Base-by-base conservation (phyloP, 2,888 invertebrate genomes). In the Ceriagrion tenellum region DNA sequence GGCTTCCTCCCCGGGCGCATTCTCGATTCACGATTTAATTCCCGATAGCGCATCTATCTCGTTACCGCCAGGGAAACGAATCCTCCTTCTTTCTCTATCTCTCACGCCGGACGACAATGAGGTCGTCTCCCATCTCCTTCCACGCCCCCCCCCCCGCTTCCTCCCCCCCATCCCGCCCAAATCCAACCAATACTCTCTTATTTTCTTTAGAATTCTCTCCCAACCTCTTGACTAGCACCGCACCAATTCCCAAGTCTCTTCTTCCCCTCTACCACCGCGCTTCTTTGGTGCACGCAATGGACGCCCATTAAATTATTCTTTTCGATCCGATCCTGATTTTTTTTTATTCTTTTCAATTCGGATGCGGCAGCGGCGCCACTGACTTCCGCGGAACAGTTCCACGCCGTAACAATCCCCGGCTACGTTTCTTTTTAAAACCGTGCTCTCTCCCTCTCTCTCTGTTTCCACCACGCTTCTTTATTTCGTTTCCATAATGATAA, bases 361-460 rank as follows among this genome's bases (percentile, higher is more conserved):
- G 69, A 13, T 20, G 20, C 40, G 47, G 55, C 69, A 30, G 69
- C 93, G 74, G 69, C 93, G 74, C 69, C 69, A 47, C 35, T 63
- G 35, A 69, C 59, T 69, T 26, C 6, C 18, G 20, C 18, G 93
- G n/a, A 63, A 47, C 93, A 93, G 93, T 93, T n/a, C 93, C 93
- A 93, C 40, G 93, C 93, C 93, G 93, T 93, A 93, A 93, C 93
- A 74, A 69, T 63, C 93, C 69, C 93, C 69, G 47, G 69, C 40
- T 69, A 26, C 69, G n/a, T 69, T 30, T 93, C 69, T 93, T 63
- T 18, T 20, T n/a, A n/a, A 40, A 18, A 16, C n/a, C 59, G n/a
- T n/a, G n/a, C n/a, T n/a, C n/a, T n/a, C n/a, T n/a, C n/a, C n/a
- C n/a, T n/a, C n/a, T n/a, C n/a, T n/a, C n/a, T n/a, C n/a, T n/a